These are phyloP conservation scores for Oryzias javanicus DNA, from an alignment of 2,113 vertebrate genomes.

Conservation along the genomic window DNA sequence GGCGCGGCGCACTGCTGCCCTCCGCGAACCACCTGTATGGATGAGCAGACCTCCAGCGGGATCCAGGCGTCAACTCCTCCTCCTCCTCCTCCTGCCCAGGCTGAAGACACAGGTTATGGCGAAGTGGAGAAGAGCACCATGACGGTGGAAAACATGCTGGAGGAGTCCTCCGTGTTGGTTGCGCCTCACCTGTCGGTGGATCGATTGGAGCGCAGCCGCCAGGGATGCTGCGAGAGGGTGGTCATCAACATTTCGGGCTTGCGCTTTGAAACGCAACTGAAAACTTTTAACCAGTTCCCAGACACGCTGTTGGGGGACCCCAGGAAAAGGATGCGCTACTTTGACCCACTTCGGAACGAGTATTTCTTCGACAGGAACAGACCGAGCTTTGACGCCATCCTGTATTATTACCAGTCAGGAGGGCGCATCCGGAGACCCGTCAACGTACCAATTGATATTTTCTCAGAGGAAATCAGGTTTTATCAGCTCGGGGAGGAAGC, in stretches of 20 bases:
- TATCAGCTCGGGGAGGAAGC: conserved; percentile 96
- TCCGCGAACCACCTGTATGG: conserved; percentile 81
- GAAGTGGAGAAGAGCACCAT: conserved; percentile 80
- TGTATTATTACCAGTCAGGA: conserved; percentile 97
- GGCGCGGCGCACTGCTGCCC: conserved; percentile 67
- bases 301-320: conserved; percentile 94
- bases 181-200: conserved; percentile 71
- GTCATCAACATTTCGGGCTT: conserved; percentile 97
- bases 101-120: conserved; percentile 77
- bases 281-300: conserved; percentile 95
- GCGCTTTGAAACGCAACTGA: conserved; percentile 95
- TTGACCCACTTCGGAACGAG: conserved; percentile 96
- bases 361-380: conserved; percentile 98
- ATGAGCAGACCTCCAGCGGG: conserved; percentile 79
- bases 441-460: conserved; percentile 97
- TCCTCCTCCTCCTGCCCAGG: conserved; percentile 55
- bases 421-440: conserved; percentile 94
- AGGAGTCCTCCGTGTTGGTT: conserved; percentile 76
- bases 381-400: conserved; percentile 97
- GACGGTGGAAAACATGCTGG: conserved; percentile 86
- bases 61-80: conserved; percentile 81
- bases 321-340: conserved; percentile 94
- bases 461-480: conserved; percentile 97
- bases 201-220: conserved; percentile 68
- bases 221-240: conserved; percentile 88